Conservation (phyloP, 1,140 invertebrate species). For the Dreissena rostriformis region DNA sequence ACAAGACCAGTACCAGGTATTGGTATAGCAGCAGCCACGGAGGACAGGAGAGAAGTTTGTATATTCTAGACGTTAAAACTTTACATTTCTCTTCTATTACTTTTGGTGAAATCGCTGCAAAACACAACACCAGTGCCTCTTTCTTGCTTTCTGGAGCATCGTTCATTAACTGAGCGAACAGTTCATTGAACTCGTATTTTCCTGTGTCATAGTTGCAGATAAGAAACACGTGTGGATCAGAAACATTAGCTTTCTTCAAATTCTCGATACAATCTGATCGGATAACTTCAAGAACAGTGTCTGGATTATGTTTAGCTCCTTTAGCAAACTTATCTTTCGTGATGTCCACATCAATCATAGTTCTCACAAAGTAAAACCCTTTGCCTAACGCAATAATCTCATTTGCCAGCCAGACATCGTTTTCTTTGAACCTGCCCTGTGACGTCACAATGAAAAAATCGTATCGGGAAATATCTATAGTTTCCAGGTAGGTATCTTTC, state of each 20-base stretch:
- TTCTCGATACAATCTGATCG: not conserved
- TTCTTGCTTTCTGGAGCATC: not conserved
- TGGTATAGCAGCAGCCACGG: no score
- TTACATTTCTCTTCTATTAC: no score
- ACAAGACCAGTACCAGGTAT: no score
- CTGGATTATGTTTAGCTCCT: not conserved
- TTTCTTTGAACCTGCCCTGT: not conserved
- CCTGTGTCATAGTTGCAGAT: not conserved
- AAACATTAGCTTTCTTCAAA: not conserved
- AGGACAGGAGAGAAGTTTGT: no score
- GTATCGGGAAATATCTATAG: not conserved
- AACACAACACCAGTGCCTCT: not conserved
- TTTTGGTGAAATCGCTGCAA: not conserved
- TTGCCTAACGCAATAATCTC: not conserved
- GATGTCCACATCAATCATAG: not conserved
- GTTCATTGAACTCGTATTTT: not conserved
- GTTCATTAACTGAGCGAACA: not conserved
- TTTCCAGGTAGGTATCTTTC: not conserved
- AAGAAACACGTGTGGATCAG: not conserved
- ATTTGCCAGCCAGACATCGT: conserved; percentile 1
- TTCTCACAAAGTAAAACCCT: conserved; percentile 15
- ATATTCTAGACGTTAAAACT: no score
- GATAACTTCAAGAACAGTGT: not conserved
- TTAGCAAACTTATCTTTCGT: not conserved
- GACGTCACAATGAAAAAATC: conserved; percentile 2